Conservation (phyloP, 2,113 vertebrate genomes). For the Chamaea fasciata region DNA sequence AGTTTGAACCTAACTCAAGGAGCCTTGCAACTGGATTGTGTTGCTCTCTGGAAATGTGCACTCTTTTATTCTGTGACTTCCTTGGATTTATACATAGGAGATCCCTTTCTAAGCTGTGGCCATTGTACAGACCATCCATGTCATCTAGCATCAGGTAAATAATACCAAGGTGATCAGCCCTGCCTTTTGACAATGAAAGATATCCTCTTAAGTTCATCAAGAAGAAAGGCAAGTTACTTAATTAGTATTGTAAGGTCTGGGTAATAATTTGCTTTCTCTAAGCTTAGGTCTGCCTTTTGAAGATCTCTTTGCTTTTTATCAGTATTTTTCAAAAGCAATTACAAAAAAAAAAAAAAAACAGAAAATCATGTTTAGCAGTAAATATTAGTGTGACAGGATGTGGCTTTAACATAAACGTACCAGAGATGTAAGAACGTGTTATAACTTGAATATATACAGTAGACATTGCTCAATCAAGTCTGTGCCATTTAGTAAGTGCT, state of each 20-base stretch:
- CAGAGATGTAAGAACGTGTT: background rate
- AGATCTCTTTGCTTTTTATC: background rate
- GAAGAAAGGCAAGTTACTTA: background rate
- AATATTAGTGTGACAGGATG: background rate
- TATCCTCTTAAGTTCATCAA: background rate
- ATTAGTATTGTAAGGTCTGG: background rate
- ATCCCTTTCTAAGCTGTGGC: background rate
- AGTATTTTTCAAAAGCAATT: background rate
- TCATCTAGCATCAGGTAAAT: background rate
- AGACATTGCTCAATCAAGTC: background rate
- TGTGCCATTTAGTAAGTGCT: background rate
- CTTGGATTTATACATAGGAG: background rate
- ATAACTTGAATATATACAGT: background rate
- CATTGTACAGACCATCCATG: background rate
- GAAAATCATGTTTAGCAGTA: background rate
- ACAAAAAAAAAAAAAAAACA: background rate
- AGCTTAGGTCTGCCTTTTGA: background rate
- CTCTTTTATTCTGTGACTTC: background rate
- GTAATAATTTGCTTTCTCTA: background rate
- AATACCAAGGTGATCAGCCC: background rate
- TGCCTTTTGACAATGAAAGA: background rate
- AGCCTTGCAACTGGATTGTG: background rate
- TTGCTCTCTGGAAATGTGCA: background rate
- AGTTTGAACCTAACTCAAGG: background rate
- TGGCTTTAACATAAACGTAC: background rate